phyloP scores from a whole-genome alignment of 2,888 invertebrate species.

The Torymus tubicola region DNA sequence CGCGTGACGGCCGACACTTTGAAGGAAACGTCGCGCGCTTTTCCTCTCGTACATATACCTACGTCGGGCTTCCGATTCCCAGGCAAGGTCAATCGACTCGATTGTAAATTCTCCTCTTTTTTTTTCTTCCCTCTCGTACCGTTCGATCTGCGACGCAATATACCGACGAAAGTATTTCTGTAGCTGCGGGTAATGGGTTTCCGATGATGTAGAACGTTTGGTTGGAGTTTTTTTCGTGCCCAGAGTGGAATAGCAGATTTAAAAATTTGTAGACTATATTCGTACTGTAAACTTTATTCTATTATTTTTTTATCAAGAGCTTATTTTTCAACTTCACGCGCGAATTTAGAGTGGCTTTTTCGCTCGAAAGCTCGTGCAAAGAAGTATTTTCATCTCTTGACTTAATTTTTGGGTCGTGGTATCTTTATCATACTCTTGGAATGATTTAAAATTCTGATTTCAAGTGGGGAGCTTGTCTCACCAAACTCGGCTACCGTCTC shows the following conservation, averaged over 20 bases:
- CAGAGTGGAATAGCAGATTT: too few species aligned
- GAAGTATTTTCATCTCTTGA: neutral
- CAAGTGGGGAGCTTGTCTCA: neutral
- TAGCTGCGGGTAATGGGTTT: too few species aligned
- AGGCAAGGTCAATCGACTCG: slow-evolving; percentile 19
- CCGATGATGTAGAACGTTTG: too few species aligned
- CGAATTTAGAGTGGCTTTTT: neutral
- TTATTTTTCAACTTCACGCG: too few species aligned
- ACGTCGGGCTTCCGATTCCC: slow-evolving; percentile 9
- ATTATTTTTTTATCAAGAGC: too few species aligned
- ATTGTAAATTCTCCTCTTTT: neutral
- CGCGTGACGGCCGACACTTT: slow-evolving; percentile 45
- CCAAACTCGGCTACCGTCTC: neutral
- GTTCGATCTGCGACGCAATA: too few species aligned
- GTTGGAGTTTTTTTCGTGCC: too few species aligned
- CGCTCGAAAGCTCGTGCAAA: neutral
- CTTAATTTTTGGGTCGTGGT: slow-evolving; percentile 3
- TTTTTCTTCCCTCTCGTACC: too few species aligned
- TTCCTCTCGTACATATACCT: slow-evolving; percentile 9
- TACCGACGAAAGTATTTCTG: too few species aligned
- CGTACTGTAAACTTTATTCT: too few species aligned
- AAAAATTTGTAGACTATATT: too few species aligned
- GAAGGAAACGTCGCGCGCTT: slow-evolving; percentile 30
- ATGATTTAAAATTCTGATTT: slow-evolving; percentile 9
- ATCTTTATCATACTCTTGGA: neutral